Percentiles rank a stretch among this genome's conserved stretches.
Conservation (phyloP, 1,140 invertebrate genomes). For the Drosophila erecta region DNA sequence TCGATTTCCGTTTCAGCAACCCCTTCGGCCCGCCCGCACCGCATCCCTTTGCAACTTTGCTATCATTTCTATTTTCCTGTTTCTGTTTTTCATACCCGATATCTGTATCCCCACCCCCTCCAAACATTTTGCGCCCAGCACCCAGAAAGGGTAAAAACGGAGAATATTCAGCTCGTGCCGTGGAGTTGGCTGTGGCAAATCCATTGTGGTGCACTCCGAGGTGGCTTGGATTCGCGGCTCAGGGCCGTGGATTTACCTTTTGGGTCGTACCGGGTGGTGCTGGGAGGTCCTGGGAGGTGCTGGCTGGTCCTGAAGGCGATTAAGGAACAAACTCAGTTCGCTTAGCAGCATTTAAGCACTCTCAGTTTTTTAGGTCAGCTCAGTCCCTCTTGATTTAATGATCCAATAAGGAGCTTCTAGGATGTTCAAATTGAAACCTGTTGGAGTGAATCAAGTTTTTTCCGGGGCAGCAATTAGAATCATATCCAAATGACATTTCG, state of each 20-base stretch:
- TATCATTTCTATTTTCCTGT: slow-evolving; percentile 79
- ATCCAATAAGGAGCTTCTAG: slow-evolving; percentile 22
- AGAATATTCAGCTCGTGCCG: slow-evolving; percentile 45
- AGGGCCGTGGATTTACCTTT: not conserved
- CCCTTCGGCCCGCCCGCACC: not conserved
- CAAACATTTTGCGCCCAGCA: not conserved
- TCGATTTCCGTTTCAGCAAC: slow-evolving; percentile 70
- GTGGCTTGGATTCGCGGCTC: slow-evolving; percentile 17
- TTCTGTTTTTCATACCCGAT: slow-evolving; percentile 56
- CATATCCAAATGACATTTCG: not conserved
- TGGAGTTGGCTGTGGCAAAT: slow-evolving; percentile 30
- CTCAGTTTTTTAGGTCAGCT: slow-evolving; percentile 25
- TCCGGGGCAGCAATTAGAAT: not conserved
- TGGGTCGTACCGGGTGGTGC: not conserved
- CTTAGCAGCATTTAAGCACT: slow-evolving; percentile 19
- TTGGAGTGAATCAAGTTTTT: slow-evolving; percentile 14
- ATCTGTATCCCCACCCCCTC: slow-evolving; percentile 6
- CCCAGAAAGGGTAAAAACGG: slow-evolving; percentile 34
- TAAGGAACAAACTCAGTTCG: slow-evolving; percentile 23
- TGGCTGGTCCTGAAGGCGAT: slow-evolving; percentile 8
- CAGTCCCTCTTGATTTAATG: slow-evolving; percentile 21
- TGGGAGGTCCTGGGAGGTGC: not conserved
- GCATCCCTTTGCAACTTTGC: slow-evolving; percentile 42
- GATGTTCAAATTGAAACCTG: slow-evolving; percentile 21
- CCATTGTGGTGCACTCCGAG: slow-evolving; percentile 44